phyloP scores from a whole-genome alignment of 2,888 invertebrate genomes.

The Napeogenes sylphis region DNA sequence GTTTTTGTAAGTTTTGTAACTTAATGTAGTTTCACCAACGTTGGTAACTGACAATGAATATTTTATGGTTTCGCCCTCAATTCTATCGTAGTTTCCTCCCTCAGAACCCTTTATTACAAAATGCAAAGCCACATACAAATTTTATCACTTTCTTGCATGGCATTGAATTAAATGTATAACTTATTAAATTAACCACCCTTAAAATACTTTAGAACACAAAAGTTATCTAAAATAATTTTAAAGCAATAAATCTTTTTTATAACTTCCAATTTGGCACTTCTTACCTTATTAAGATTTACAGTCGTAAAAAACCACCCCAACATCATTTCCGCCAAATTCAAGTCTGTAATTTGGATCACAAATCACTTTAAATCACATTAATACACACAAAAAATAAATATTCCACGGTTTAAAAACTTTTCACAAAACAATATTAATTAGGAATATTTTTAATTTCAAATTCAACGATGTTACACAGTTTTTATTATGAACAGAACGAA shows the following conservation, averaged over 20 bases:
- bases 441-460: conserved; percentile 43
- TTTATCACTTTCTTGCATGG: conserved; percentile 26
- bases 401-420: conserved; percentile 11
- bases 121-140: conserved; percentile 31
- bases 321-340: conserved; percentile 58
- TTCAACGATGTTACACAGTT: conserved; percentile 57
- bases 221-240: conserved; percentile 3
- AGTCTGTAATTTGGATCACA: conserved; percentile 57
- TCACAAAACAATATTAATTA: conserved; percentile 31
- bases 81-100: conserved; percentile 18
- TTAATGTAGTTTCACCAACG: conserved; percentile 3
- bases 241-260: conserved; percentile 15
- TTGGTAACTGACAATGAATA: conserved; percentile 12
- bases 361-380: conserved; percentile 56
- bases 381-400: conserved; percentile 24
- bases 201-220: conserved; percentile 1
- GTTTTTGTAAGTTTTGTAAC: conserved; percentile 3
- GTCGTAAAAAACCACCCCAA: conserved; percentile 51
- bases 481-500: conserved; percentile 30
- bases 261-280: conserved; percentile 21
- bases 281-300: conserved; percentile 61
- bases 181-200: background rate
- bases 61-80: conserved; percentile 14
- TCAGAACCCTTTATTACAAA: conserved; percentile 23
- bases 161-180: conserved; percentile 11